Base-by-base conservation (phyloP, 2,888 invertebrate species). In the Eledone cirrhosa region DNA sequence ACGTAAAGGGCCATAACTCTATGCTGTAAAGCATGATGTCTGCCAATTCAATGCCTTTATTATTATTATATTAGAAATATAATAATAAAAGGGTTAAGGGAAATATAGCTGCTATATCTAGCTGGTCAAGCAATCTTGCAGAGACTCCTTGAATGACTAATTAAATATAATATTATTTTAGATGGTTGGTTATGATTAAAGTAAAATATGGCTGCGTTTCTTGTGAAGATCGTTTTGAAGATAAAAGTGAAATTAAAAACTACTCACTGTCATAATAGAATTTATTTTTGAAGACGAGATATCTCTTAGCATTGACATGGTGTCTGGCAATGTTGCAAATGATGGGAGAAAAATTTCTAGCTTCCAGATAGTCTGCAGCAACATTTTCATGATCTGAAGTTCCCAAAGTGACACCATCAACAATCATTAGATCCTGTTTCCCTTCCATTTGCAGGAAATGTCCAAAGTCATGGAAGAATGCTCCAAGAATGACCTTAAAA, bases 231-330 rank as follows among this genome's bases (percentile, higher is more conserved):
- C 41, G 11, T 41, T 41, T 41, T 41, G 11, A 41, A 41, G 8
- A 63, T 8, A 27, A 24, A 63, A 8, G 0, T 27, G 8, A 41
- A 5, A 2, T 41, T 41, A 41, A 11, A 41, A 41, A 13, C 48
- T 22, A 79, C 84, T 81, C 77, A 86, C 86, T 81, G 41, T 84
- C 79, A 79, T 84, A 82, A 75, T 88, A 88, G 2, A 80, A 80
- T 16, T 78, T 75, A 48, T 85, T 77, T 78, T 83, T 84, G 67
- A 76, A 82, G 29, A 85, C 85, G 19, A 87, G 83, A 79, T 88
- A 88, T 67, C 88, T 79, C 79, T 87, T 87, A 16, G 86, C 87
- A 72, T 86, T 79, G 33, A 87, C 86, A 80, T 87, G 87, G 41
- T 84, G 84, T 47, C 80, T 80, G 2, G 85, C 85, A 33, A 86